Evolutionary conservation across 1,140 invertebrate species (phyloP), one percentile per base, ranked within the genome.

Genomic region (Gonioctena quinquepunctata): DNA sequence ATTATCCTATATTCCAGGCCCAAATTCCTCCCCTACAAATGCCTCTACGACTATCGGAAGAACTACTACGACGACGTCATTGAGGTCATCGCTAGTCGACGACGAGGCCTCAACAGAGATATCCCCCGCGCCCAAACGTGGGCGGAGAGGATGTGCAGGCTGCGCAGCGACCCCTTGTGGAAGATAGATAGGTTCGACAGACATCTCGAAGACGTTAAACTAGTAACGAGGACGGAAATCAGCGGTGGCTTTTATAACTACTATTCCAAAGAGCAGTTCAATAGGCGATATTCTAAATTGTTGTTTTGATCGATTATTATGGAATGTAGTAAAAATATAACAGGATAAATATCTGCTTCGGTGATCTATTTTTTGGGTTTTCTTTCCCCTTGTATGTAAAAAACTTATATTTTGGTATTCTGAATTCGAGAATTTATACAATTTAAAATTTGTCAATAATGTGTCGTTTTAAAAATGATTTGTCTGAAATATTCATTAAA

Each of bases 61-160:
- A 93, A 92, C 83, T 94, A 94, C 81, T 94, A 94, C 80, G 88
- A 94, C 79, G 92, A 94, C 76, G 88, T 92, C 23, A 92, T 94
- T 77, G 90, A 91, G 75, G 94, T 90, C 82, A 83, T 94, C 80
- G 90, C 94, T 77, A 88, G 90, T 76, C 87, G 92, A 56, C 88
- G 90, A 77, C 86, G 86, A 71, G 93, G 93, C 3, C 79, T 91
- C 23, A 83, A 83, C 2, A 86, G 89, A 7, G 91, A 93, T 66
- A 86, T 86, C 27, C 93, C 93, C 1, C 86, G 88, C 57, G 87
- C 92, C 2, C 90, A 94, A 81, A 93, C 92, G 25, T 94, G 93
- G 93, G 89, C 90, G 26, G 93, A 94, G 81, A 87, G 93, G 18
- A 89, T 90, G n/a, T 85, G 94, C 23, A 86, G 92, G 61, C 90